Evolutionary conservation across 2,797 vertebrate genomes (phyloP).

Genomic region (Halcyon leucocephala): DNA sequence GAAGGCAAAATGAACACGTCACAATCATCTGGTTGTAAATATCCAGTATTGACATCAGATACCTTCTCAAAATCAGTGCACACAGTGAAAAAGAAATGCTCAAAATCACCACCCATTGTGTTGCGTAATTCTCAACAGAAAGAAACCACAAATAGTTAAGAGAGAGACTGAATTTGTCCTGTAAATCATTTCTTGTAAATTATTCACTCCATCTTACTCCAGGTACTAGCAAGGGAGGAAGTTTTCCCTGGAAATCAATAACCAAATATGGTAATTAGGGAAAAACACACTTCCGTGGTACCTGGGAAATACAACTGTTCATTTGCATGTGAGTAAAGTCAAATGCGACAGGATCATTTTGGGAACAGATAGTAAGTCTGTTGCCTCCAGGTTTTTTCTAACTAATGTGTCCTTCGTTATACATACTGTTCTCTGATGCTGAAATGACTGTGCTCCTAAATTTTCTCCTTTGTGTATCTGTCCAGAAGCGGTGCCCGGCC

Average conservation of each 20-base stretch:
- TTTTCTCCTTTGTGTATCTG: accelerated
- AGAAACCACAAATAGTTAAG: neutral
- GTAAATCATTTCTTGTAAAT: neutral
- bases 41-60: neutral
- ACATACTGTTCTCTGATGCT: neutral
- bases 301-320: neutral
- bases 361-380: neutral
- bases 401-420: neutral
- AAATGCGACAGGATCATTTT: neutral
- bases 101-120: neutral
- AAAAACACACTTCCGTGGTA: neutral
- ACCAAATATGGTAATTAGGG: neutral
- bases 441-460: neutral
- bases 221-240: neutral
- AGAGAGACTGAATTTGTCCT: neutral
- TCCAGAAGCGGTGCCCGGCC: neutral
- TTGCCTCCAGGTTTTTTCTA: neutral
- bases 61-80: neutral
- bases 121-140: neutral
- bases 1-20: neutral
- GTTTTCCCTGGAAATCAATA: neutral
- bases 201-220: neutral
- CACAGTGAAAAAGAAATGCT: neutral
- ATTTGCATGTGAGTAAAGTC: neutral
- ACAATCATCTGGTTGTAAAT: neutral